Evolutionary conservation across 2,797 vertebrate genomes (phyloP).

Genomic region (Erpetoichthys calabaricus): DNA sequence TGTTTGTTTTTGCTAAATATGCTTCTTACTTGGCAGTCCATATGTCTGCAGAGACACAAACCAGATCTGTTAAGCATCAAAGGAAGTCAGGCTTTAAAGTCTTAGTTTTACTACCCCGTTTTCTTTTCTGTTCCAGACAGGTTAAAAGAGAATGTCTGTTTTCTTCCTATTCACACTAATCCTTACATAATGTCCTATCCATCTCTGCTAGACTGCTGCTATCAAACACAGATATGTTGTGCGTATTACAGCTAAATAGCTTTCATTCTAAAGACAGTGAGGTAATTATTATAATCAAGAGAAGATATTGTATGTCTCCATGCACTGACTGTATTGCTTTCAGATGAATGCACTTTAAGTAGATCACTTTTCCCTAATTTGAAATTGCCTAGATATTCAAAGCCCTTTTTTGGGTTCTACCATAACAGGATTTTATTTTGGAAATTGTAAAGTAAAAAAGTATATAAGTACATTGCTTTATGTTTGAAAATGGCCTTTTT

Average conservation of each 20-base stretch:
- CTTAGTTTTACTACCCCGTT: slow-evolving; percentile 61
- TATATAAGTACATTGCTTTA: no score
- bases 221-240: slow-evolving; percentile 76
- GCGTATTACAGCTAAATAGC: slow-evolving; percentile 64
- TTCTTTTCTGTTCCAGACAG: slow-evolving; percentile 61
- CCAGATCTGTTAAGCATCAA: slow-evolving; percentile 59
- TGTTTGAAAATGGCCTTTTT: no score
- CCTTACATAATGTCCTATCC: slow-evolving; percentile 60
- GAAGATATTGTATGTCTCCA: slow-evolving; percentile 48
- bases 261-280: slow-evolving; percentile 58
- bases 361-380: slow-evolving; percentile 43
- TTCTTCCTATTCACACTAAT: slow-evolving; percentile 65
- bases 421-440: no score
- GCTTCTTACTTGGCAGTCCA: slow-evolving; percentile 29
- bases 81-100: slow-evolving; percentile 52
- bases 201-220: slow-evolving; percentile 56
- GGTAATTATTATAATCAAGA: slow-evolving; percentile 52
- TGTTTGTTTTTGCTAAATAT: slow-evolving; percentile 28
- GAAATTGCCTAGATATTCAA: slow-evolving; percentile 33
- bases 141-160: slow-evolving; percentile 71
- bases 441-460: no score
- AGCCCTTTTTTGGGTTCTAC: slow-evolving; percentile 23
- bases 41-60: slow-evolving; percentile 41
- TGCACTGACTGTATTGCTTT: slow-evolving; percentile 43
- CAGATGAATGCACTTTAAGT: slow-evolving; percentile 33